Base-by-base conservation (phyloP, 2,113 vertebrate species). In the Nematolebias whitei region DNA sequence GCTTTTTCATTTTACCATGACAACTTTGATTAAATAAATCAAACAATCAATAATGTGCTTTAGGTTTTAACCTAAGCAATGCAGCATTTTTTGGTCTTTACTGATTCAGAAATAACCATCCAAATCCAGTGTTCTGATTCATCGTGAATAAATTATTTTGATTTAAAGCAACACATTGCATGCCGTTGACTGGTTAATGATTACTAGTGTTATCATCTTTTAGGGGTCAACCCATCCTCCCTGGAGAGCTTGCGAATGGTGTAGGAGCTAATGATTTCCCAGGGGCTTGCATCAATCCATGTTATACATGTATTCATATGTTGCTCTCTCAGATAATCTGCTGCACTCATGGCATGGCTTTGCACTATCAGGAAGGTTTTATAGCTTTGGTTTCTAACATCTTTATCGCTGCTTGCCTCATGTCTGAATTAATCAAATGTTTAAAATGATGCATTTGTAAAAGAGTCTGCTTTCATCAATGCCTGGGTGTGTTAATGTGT, bases 241-340 rank as follows among this genome's bases (percentile, higher is more conserved):
- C 64, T 11, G 38, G 65, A 52, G 67, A 74, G 9, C 39, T 24
- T 39, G 64, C 55, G 56, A 47, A 76, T 41, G 16, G n/a, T 58
- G 40, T 54, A 44, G 52, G 47, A 71, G 69, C 49, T 79, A 63
- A 82, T 84, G 68, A 76, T 83, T 79, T 74, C 68, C 45, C 65
- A 39, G 43, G 54, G 44, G 64, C 51, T 45, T 47, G 9, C 56
- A 61, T 76, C 57, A 74, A 71, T 76, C 55, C 50, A 67, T 35
- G 50, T 48, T 29, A n/a, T n/a, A n/a, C n/a, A n/a, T n/a, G n/a
- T 63, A 52, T 74, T 48, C 24, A 74, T 72, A 69, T 79, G 63
- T 69, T 70, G 76, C 58, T 65, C 54, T 60, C 39, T 68, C 35
- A 59, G 23, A 44, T 26, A 10, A 5, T 35, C 45, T 48, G 22